Conservation (phyloP, 2,797 vertebrate species). For the Anguilla anguilla region DNA sequence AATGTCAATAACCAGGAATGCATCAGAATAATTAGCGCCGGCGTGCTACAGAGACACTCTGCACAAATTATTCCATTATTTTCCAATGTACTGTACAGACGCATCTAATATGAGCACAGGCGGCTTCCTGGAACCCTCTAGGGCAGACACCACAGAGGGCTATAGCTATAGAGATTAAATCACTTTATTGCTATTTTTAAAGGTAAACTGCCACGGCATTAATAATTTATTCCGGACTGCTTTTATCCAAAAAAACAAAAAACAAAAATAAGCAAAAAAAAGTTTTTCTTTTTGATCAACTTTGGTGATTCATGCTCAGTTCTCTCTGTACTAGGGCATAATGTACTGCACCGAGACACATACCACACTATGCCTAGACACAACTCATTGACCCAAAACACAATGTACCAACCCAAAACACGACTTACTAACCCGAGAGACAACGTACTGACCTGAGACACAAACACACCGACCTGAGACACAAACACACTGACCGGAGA, state of each 20-base stretch:
- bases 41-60: not conserved
- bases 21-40: not conserved
- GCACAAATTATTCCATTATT: constrained; percentile 21
- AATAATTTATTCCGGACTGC: not conserved
- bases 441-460: not conserved
- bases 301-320: constrained; percentile 15
- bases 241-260: not conserved
- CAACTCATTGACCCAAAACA: not conserved
- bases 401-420: not conserved
- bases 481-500: no score
- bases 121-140: not conserved
- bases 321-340: not conserved
- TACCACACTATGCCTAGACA: not conserved
- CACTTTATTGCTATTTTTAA: constrained; percentile 28
- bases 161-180: constrained; percentile 24
- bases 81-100: not conserved
- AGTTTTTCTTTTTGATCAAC: not conserved
- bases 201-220: not conserved
- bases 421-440: not conserved
- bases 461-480: no score
- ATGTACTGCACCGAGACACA: not conserved
- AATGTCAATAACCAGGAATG: constrained; percentile 12
- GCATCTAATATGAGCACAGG: not conserved
- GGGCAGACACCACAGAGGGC: not conserved
- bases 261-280: not conserved